Conservation (phyloP, 2,888 invertebrate genomes). For the Toxonevra muliebris region DNA sequence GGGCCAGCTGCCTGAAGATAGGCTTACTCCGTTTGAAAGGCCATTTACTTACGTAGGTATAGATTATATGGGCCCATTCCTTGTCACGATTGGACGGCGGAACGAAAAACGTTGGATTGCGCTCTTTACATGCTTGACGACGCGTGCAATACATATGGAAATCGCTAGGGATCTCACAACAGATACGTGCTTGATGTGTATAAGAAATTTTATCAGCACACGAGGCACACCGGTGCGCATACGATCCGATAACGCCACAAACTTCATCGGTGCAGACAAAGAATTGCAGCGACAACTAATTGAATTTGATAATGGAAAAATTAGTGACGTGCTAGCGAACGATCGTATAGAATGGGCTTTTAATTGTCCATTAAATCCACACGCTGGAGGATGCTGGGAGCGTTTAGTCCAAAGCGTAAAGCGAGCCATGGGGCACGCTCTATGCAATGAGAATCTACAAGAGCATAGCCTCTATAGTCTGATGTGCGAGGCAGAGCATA, state of each 20-base stretch:
- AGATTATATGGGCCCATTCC: slow-evolving; percentile 37
- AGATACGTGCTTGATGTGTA: slow-evolving; percentile 36
- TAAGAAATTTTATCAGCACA: slow-evolving; percentile 39
- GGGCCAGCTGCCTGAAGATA: slow-evolving; percentile 6
- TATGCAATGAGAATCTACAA: slow-evolving; percentile 23
- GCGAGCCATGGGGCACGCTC: slow-evolving; percentile 16
- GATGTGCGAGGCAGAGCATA: slow-evolving; percentile 32
- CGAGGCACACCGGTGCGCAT: slow-evolving; percentile 27
- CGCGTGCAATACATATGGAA: slow-evolving; percentile 30
- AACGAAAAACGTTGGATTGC: slow-evolving; percentile 31
- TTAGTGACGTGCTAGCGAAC: slow-evolving; percentile 21
- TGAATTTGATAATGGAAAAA: slow-evolving; percentile 18
- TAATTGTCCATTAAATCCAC: slow-evolving; percentile 34
- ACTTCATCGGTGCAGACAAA: slow-evolving; percentile 27
- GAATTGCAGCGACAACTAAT: slow-evolving; percentile 18
- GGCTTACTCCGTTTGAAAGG: slow-evolving; percentile 3
- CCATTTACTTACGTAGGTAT: slow-evolving; percentile 9
- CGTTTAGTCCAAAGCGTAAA: slow-evolving; percentile 34
- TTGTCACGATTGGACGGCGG: slow-evolving; percentile 27
- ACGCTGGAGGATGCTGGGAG: slow-evolving; percentile 34
- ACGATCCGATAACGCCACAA: too few species aligned
- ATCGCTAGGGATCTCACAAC: slow-evolving; percentile 36
- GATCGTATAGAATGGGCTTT: slow-evolving; percentile 38
- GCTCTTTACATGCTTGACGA: slow-evolving; percentile 30
- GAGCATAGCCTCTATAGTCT: slow-evolving; percentile 27